Percentiles rank a stretch among this genome's conserved stretches.
Evolutionary conservation across 1,140 invertebrate genomes (phyloP).

Genomic region (Eupristina koningsbergeri): DNA sequence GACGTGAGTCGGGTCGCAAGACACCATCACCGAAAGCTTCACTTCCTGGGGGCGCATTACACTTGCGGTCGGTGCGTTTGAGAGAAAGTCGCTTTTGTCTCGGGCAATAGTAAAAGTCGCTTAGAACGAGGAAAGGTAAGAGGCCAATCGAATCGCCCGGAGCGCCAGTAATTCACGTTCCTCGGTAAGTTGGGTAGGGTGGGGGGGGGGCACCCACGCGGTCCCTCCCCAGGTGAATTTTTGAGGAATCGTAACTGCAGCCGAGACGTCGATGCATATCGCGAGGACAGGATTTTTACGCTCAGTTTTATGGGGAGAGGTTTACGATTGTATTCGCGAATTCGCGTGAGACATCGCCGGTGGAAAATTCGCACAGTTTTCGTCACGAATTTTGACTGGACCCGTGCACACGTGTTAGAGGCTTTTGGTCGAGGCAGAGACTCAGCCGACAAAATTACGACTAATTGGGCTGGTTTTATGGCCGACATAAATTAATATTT

Average conservation of each 20-base stretch:
- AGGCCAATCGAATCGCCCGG: not conserved
- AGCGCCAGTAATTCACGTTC: slow-evolving; percentile 12
- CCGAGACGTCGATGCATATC: not conserved
- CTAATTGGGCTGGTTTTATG: no score
- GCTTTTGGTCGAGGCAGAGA: no score
- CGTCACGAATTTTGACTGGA: no score
- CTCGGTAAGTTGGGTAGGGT: not conserved
- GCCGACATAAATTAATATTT: no score
- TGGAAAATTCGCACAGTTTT: no score
- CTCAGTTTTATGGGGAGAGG: not conserved
- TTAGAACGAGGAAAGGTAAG: slow-evolving; percentile 2
- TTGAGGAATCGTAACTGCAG: not conserved
- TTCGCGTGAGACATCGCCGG: no score
- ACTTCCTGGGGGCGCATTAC: not conserved
- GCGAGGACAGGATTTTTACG: not conserved
- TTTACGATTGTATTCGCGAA: not conserved
- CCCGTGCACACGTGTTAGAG: no score
- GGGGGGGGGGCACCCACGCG: slow-evolving; percentile 5
- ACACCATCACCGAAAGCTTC: not conserved
- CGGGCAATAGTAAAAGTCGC: slow-evolving; percentile 22
- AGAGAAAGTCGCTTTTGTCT: slow-evolving; percentile 45
- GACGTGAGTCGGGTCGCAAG: not conserved
- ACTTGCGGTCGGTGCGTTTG: slow-evolving; percentile 5
- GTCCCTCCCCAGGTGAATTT: not conserved
- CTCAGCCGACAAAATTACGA: no score